Evolutionary conservation across 2,113 vertebrate species (phyloP).

Genomic region (Ciconia maguari): DNA sequence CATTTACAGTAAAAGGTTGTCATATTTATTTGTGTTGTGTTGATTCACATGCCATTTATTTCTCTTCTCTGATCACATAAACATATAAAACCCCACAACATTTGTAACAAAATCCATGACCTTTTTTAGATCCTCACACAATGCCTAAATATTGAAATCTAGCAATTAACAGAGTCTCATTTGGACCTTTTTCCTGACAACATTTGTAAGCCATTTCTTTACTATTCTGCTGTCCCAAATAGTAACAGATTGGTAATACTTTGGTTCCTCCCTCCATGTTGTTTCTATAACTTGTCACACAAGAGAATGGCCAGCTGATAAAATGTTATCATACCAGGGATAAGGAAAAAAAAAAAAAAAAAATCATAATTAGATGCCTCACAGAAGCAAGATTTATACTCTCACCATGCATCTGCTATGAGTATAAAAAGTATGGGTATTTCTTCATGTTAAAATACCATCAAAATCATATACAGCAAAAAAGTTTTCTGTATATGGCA

Average conservation of each 20-base stretch:
- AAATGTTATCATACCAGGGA: background rate
- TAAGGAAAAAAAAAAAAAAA: background rate
- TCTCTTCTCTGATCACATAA: background rate
- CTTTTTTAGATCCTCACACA: background rate
- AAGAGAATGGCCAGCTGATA: background rate
- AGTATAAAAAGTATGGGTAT: background rate
- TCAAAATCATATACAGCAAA: background rate
- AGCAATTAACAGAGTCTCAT: background rate
- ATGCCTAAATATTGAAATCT: background rate
- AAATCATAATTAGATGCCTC: background rate
- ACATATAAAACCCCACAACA: background rate
- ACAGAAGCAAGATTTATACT: background rate
- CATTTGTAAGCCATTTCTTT: background rate
- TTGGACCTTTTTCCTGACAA: background rate
- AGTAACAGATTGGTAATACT: background rate
- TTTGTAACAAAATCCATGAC: background rate
- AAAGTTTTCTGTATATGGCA: background rate
- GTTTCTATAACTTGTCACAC: background rate
- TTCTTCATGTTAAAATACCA: background rate
- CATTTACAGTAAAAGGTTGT: background rate
- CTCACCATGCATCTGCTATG: background rate
- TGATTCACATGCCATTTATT: background rate
- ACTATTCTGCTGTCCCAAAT: background rate
- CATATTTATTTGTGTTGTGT: background rate
- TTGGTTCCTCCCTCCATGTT: background rate